Percentiles rank a stretch among this genome's conserved stretches.
Evolutionary conservation across 1,140 invertebrate genomes (phyloP).

Genomic region (Caenorhabditis brenneri): DNA sequence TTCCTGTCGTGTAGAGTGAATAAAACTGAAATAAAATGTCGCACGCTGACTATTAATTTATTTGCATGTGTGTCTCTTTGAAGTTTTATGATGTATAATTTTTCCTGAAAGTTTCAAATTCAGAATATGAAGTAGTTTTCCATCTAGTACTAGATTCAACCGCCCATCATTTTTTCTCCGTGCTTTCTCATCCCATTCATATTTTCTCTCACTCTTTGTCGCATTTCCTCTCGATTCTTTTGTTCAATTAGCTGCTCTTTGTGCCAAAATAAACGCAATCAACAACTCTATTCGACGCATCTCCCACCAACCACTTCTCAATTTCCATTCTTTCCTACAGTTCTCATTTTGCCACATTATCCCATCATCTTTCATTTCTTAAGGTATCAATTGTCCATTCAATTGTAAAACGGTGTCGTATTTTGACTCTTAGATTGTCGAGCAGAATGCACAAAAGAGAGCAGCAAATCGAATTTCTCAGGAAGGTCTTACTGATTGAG

Average conservation of each 20-base stretch:
- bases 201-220: not conserved
- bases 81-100: not conserved
- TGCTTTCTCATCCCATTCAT: not conserved
- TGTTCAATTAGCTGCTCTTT: constrained; percentile 43
- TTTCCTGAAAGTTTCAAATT: not conserved
- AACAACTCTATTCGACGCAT: not conserved
- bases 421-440: not conserved
- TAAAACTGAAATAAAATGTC: not conserved
- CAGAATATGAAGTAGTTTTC: not conserved
- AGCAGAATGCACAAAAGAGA: constrained; percentile 1
- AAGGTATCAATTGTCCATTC: not conserved
- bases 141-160: not conserved
- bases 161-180: not conserved
- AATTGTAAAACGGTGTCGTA: constrained; percentile 27
- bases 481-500: constrained; percentile 33
- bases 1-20: constrained; percentile 24
- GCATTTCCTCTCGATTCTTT: not conserved
- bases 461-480: constrained; percentile 41
- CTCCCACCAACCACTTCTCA: not conserved
- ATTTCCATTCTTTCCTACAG: not conserved
- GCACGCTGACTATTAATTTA: not conserved
- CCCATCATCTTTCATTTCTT: not conserved
- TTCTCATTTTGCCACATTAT: not conserved
- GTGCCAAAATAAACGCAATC: constrained; percentile 38
- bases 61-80: not conserved